phyloP scores from a whole-genome alignment of 2,797 vertebrate species.

The Gephyroberyx darwinii region DNA sequence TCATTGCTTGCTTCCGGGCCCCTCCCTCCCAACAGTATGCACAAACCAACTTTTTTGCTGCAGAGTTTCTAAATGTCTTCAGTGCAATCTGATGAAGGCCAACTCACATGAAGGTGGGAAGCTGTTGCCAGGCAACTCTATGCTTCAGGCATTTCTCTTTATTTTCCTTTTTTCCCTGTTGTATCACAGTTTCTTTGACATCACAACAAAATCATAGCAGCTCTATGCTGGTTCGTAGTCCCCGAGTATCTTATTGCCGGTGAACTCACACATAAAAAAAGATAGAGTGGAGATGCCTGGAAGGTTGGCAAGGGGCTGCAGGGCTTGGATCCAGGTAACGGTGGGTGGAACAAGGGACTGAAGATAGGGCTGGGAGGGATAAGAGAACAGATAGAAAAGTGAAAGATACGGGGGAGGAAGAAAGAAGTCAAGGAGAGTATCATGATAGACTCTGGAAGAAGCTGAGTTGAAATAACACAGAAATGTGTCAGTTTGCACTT shows the following conservation, averaged over 20 bases:
- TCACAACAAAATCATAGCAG: conserved; percentile 44
- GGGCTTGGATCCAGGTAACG: conserved; percentile 18
- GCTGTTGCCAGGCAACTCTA: conserved; percentile 75
- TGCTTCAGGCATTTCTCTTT: conserved; percentile 60
- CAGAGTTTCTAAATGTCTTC: conserved; percentile 50
- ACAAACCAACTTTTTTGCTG: conserved; percentile 41
- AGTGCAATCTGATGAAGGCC: conserved; percentile 60
- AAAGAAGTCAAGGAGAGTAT: conserved; percentile 10
- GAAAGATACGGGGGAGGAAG: not conserved
- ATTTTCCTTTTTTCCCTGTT: conserved; percentile 33
- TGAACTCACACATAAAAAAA: conserved; percentile 32
- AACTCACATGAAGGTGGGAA: conserved; percentile 58
- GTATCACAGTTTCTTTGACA: conserved; percentile 54
- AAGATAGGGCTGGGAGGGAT: conserved; percentile 8
- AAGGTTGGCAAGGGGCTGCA: conserved; percentile 13
- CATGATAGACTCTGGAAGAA: conserved; percentile 3
- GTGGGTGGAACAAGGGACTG: conserved; percentile 17
- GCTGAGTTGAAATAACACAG: conserved; percentile 2
- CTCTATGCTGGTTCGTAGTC: conserved; percentile 37
- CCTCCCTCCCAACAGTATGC: conserved; percentile 11
- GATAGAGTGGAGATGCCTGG: conserved; percentile 6
- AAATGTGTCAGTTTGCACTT: conserved; percentile 1
- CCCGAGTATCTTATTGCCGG: conserved; percentile 32
- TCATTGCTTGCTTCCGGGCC: not conserved
- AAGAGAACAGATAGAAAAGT: conserved; percentile 1